Percentiles rank a stretch among this genome's conserved stretches.
phyloP scores from a whole-genome alignment of 2,113 vertebrate species.

The Sterrhoptilus dennistouni region DNA sequence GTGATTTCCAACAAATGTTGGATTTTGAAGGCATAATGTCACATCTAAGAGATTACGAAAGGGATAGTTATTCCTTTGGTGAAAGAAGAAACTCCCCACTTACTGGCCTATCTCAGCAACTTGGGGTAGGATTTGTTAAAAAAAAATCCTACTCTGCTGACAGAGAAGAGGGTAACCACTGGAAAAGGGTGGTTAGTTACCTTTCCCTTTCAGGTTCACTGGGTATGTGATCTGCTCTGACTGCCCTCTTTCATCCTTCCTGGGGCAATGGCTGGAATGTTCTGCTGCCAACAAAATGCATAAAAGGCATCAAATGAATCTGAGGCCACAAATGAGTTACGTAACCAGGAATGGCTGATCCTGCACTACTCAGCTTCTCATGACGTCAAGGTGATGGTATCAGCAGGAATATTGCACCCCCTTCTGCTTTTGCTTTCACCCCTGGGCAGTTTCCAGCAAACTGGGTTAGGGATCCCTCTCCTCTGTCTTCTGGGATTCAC shows the following conservation, averaged over 20 bases:
- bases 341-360: neutral
- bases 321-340: neutral
- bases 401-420: neutral
- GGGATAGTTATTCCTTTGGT: neutral
- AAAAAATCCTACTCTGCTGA: neutral
- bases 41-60: neutral
- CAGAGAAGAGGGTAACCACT: neutral
- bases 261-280: neutral
- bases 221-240: neutral
- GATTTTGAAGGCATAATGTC: neutral
- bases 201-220: conserved; percentile 27
- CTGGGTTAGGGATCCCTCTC: neutral
- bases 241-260: neutral
- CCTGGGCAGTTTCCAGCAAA: neutral
- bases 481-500: neutral
- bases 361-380: neutral
- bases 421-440: neutral
- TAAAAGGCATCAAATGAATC: neutral
- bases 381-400: neutral
- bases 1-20: neutral
- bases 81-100: neutral
- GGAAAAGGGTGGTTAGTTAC: neutral
- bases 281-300: neutral
- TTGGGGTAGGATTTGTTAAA: neutral
- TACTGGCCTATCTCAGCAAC: neutral